Base-by-base conservation (phyloP, 1,140 invertebrate genomes). In the Danaus melanippus region DNA sequence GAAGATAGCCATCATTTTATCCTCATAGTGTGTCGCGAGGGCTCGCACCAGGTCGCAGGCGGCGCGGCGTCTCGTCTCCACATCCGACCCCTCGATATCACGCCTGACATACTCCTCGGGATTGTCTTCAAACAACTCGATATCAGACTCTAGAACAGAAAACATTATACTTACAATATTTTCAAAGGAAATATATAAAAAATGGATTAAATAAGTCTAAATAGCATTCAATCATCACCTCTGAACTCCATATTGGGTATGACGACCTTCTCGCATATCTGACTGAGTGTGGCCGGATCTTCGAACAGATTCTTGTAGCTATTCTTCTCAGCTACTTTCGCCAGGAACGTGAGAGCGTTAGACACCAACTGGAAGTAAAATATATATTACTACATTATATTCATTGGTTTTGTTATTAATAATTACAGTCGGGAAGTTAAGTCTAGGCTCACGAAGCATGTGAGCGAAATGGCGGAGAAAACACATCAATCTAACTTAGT, bases 61-160 rank as follows among this genome's bases (percentile, higher is more conserved):
- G 17, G 98, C 95, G 68, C 97, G 89, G 47, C 98, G 90, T 56
- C 98, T 88, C 0, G 98, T 99, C 77, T 99, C 97, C 40, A 98
- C 93, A 87, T 99, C 98, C n/a, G 97, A 98, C 6, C 98, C 98
- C 89, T 99, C 98, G 61, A 99, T 97, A 87, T 99, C 98, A 47
- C 96, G 89, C 42, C 97, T 88, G 57, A 99, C 98, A 74, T 99
- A 99, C 87, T 99, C 98, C 81, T 99, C 98, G 0, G 97, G 95
- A 85, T 98, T 99, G 75, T 99, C 97, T 85, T 98, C 96, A 87
- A 99, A 99, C 41, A 98, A 78, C 87, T 99, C 98, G 84, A 96
- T 93, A 88, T 99, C 98, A 0, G 94, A 94, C 52, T 92, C 95
- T 96, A 49, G 0, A 42, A 62, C 12, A 60, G 12, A 12, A 40